Evolutionary conservation across 1,140 invertebrate genomes (phyloP), one percentile per base, ranked within the genome.

Genomic region (Anoplolepis gracilipes): DNA sequence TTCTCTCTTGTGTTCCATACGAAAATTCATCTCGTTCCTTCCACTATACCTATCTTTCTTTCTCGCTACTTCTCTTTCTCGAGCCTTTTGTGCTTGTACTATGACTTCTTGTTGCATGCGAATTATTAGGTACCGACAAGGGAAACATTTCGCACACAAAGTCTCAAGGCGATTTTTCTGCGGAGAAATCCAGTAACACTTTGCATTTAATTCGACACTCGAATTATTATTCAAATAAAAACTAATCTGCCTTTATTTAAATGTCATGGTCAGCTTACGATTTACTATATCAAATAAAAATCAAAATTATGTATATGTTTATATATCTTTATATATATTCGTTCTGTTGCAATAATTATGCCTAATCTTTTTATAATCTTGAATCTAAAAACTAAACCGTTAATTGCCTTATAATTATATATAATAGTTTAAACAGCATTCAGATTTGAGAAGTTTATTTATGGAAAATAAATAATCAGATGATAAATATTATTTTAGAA

Each of bases 271-370:
- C 57, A 30, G 82, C n/a, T 90, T 90, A 87, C 30, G 39, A 42
- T 42, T 42, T 42, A 42, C 39, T 42, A 11, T 84, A 82, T 90
- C 85, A 84, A 92, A 92, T 92, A 91, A 91, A 90, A 90, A 87
- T 92, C 55, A 42, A 92, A 93, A 92, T 91, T n/a, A n/a, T n/a
- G n/a, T 91, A 89, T 88, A 88, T 88, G 16, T 85, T 57, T 81
- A 73, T 87, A n/a, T 78, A 69, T 84, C 36, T 86, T 28, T 59
- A 59, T 86, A 85, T 59, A 59, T 86, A 82, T 89, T 84, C 84
- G 64, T 88, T 87, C 57, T 85, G 86, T 86, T 19, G 4, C 1
- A 70, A n/a, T 78, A 86, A 85, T 76, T 75, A 55, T 67, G 55
- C 28, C 86, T 85, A 85, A 57, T 57, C 10, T 57, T 57, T 57